Percentiles rank a stretch among this genome's conserved stretches.
These are phyloP conservation scores for Pantherophis guttatus DNA, from an alignment of 2,113 vertebrate genomes.

Conservation along the genomic window DNA sequence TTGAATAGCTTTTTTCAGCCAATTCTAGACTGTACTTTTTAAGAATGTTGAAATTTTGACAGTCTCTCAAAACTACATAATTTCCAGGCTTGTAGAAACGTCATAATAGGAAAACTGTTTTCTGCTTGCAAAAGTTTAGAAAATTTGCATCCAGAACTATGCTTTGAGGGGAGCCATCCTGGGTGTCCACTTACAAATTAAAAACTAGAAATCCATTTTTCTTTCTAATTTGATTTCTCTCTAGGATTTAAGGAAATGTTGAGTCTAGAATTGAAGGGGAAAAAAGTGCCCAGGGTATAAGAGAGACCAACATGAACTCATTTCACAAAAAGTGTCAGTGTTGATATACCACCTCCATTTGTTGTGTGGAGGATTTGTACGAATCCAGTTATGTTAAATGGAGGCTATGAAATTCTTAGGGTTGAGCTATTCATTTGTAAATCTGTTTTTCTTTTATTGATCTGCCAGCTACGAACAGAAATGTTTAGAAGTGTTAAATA, in stretches of 20 bases:
- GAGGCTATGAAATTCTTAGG: neutral
- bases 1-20: neutral
- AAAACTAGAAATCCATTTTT: neutral
- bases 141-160: neutral
- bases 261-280: neutral
- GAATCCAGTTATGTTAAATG: neutral
- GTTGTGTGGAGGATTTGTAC: neutral
- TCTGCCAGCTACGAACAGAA: conserved; percentile 4
- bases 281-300: neutral
- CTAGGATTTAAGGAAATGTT: neutral
- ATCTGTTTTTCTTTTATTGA: neutral
- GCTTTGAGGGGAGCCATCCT: neutral
- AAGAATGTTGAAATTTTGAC: neutral
- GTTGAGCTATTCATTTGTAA: neutral
- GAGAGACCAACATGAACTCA: neutral
- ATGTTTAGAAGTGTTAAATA: neutral
- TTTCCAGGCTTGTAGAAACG: neutral
- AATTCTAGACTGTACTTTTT: conserved; percentile 6
- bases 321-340: neutral
- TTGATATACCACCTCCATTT: neutral
- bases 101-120: neutral
- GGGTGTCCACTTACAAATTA: neutral
- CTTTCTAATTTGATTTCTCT: neutral
- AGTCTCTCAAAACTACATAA: neutral
- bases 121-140: neutral